These are phyloP conservation scores for Ctenomys sociabilis DNA, from an alignment of 2,113 vertebrate species.

Conservation along the genomic window DNA sequence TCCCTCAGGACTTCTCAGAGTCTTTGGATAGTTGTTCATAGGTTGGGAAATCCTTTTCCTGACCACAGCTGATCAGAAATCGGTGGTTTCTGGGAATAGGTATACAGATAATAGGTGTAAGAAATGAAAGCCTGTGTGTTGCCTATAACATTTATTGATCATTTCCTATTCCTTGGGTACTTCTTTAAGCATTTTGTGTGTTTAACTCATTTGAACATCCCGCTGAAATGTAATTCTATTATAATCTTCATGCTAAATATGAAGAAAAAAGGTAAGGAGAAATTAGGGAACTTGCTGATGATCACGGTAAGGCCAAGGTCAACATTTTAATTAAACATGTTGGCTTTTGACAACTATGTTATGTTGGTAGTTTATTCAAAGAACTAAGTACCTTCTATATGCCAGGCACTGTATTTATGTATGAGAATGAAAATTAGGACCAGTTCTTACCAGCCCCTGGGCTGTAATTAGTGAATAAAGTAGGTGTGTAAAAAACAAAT, in stretches of 20 bases:
- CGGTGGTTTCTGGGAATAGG: neutral
- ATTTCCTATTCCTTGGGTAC: neutral
- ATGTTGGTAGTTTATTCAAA: neutral
- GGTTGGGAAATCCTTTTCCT: neutral
- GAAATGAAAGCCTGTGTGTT: neutral
- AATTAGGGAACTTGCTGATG: neutral
- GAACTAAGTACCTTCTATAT: neutral
- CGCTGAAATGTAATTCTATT: neutral
- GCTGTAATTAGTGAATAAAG: neutral
- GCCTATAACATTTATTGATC: neutral
- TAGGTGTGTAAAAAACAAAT: neutral
- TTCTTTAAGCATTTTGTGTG: neutral
- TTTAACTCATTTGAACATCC: neutral
- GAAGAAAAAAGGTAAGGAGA: constrained; percentile 15
- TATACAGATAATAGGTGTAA: neutral
- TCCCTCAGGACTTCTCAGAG: neutral
- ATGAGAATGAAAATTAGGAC: constrained; percentile 15
- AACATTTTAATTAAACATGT: constrained; percentile 13
- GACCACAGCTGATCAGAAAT: neutral
- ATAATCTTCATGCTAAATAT: neutral
- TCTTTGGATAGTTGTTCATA: neutral
- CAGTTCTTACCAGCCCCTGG: neutral
- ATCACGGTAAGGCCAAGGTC: neutral
- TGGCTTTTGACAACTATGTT: neutral
- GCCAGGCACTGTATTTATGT: neutral